Evolutionary conservation across 2,113 vertebrate species (phyloP), one percentile per base, ranked within the genome.

Genomic region (Podiceps cristatus): DNA sequence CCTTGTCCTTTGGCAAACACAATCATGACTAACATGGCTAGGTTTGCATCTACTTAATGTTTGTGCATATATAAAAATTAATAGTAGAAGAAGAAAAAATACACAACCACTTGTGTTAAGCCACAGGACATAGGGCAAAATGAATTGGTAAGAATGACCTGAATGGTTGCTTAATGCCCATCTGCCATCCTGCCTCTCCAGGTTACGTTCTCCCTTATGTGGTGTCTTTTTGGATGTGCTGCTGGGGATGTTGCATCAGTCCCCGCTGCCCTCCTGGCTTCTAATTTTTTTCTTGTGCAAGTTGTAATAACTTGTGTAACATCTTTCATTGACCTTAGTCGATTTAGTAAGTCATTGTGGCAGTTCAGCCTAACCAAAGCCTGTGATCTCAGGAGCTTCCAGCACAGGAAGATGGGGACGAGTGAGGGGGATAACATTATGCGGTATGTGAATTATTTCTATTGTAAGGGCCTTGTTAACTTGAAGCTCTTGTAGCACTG

Each of bases 11-110:
- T 45, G 20, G 44, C 27, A 76, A 71, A 17, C 20, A 3, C 13
- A 8, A 1, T 33, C 0, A 0, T 27, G 27, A 33, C 37, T 10
- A 6, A 13, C 24, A 1, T 3, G 25, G 22, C 10, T 68, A 28
- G 18, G 0, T 76, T 52, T 80, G 60, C 10, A 3, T 49, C 19
- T 31, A 5, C 45, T 60, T 20, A 2, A 14, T 40, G 11, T 12
- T 84, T 28, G 18, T 55, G 14, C 9, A 1, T 11, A 3, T 29
- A 16, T 33, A 50, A 25, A 42, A 49, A 71, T 44, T 17, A 47
- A 3, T 29, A 59, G 15, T 11, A 52, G 33, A 71, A n/a, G 45
- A 0, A 37, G 45, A 42, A 17, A 73, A 75, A 62, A 58, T 18
- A 15, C 2, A 18, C 24, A 58, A 13, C 9, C 20, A 2, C 9